These are phyloP conservation scores for Brotula barbata DNA, from an alignment of 2,797 vertebrate species.

Conservation along the genomic window DNA sequence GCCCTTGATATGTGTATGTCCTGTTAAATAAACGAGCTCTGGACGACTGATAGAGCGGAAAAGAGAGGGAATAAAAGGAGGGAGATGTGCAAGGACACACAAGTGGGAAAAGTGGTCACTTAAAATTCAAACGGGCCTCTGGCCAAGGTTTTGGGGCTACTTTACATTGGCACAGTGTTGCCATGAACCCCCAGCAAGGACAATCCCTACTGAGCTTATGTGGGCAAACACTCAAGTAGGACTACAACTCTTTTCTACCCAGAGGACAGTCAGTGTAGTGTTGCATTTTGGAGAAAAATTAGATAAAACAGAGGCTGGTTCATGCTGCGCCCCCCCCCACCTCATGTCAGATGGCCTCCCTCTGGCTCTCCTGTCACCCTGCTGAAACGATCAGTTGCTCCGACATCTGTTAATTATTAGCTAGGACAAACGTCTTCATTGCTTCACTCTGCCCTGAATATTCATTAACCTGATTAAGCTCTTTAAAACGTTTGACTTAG, in stretches of 20 bases:
- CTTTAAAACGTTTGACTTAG: conserved; percentile 40
- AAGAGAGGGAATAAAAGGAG: conserved; percentile 32
- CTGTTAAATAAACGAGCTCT: conserved; percentile 45
- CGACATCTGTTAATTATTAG: conserved; percentile 60
- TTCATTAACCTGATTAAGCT: conserved; percentile 41
- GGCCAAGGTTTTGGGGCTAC: conserved; percentile 76
- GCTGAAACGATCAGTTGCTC: conserved; percentile 27
- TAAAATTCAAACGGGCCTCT: conserved; percentile 77
- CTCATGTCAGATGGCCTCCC: neutral
- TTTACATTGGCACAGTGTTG: conserved; percentile 81
- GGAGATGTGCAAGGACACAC: conserved; percentile 62
- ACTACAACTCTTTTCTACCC: conserved; percentile 42
- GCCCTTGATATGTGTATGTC: conserved; percentile 59
- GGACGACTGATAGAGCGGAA: conserved; percentile 24
- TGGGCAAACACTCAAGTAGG: conserved; percentile 66
- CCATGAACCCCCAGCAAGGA: conserved; percentile 68
- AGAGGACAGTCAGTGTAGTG: conserved; percentile 27
- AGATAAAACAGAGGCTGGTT: conserved; percentile 6
- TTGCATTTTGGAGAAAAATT: conserved; percentile 33
- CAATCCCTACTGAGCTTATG: conserved; percentile 66
- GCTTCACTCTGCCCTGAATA: conserved; percentile 20
- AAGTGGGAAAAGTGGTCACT: conserved; percentile 71
- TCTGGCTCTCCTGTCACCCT: conserved; percentile 16
- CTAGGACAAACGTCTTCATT: conserved; percentile 34
- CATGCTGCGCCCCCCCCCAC: neutral